These are phyloP conservation scores for Chondrilla cf. caribensis DNA, from an alignment of 37 sponge, comb jelly and placozoan species.

Conservation along the genomic window DNA sequence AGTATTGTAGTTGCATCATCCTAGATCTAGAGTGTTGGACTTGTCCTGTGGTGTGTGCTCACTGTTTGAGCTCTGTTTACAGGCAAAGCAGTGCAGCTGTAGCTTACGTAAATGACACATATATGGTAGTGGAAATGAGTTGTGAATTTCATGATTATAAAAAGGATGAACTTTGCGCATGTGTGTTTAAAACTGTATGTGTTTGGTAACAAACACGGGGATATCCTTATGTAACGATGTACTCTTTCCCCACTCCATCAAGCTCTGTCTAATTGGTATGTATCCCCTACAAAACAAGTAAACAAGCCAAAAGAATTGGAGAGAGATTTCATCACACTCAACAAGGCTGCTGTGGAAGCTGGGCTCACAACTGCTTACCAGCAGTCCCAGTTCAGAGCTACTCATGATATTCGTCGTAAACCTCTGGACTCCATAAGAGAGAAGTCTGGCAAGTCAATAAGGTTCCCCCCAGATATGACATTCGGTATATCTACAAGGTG, in stretches of 20 bases:
- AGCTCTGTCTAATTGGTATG: constrained; percentile 66
- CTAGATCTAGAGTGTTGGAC: too few relatives aligned
- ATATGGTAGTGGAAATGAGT: too few relatives aligned
- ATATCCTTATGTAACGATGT: too few relatives aligned
- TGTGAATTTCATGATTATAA: too few relatives aligned
- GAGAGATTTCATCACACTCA: constrained; percentile 81
- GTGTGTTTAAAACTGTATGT: too few relatives aligned
- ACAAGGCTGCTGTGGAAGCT: constrained; percentile 61
- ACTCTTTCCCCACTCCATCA: not conserved
- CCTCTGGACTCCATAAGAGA: constrained; percentile 14
- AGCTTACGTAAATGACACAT: too few relatives aligned
- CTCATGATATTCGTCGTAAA: constrained; percentile 70
- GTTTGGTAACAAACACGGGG: too few relatives aligned
- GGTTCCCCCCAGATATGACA: constrained; percentile 53
- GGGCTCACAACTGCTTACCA: constrained; percentile 92
- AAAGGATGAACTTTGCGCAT: too few relatives aligned
- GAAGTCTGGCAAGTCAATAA: not conserved
- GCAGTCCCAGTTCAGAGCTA: constrained; percentile 78
- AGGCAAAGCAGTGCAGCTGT: too few relatives aligned
- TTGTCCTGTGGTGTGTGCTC: too few relatives aligned
- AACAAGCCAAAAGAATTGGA: constrained; percentile 34
- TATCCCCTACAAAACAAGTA: not conserved
- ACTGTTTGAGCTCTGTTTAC: too few relatives aligned
- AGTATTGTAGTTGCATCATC: too few relatives aligned
- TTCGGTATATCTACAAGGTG: constrained; percentile 84